Evolutionary conservation across 1,140 invertebrate genomes (phyloP), one percentile per base, ranked within the genome.

Genomic region (Saxidomus purpurata): DNA sequence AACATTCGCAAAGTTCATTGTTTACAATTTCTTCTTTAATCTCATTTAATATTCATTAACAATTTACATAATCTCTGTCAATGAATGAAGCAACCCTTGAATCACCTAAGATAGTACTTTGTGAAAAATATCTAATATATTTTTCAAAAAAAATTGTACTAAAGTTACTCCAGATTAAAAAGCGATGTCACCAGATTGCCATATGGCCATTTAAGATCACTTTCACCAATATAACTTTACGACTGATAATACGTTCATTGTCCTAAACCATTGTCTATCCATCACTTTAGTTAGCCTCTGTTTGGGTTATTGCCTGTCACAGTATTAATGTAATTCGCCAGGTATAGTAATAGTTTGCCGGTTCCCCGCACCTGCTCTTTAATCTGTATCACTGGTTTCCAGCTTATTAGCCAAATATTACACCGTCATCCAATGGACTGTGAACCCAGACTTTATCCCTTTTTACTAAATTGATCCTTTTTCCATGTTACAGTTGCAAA

Each of bases 191-290:
- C 28, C 28, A 31, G 9, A 34, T 59, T 13, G 36, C 34, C 79
- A 81, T 81, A 38, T 52, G 79, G 34, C 52, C 1, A 34, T 81
- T 81, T 81, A 59, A 81, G 79, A 61, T 82, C 55, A 82, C 34
- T 47, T 63, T 63, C 55, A 40, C 80, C 31, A 47, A 40, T 36
- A 82, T 36, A 40, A 28, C 22, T 63, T 43, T 3, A 82, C 34
- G 0, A 82, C 4, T 43, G 82, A 84, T 84, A 84, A 84, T 84
- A 84, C 82, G 28, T 38, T 61, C 63, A 84, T 84, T 84, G 82
- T 84, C 63, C 82, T 84, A 49, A 49, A 61, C 59, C 63, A 40
- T 84, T 71, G 61, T 69, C 82, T 69, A 84, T 84, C 82, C 82
- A 84, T 84, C 82, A 84, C 59, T 52, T 11, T 36, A 81, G 28